Evolutionary conservation across 2,113 vertebrate species (phyloP).

Genomic region (Bos javanicus): DNA sequence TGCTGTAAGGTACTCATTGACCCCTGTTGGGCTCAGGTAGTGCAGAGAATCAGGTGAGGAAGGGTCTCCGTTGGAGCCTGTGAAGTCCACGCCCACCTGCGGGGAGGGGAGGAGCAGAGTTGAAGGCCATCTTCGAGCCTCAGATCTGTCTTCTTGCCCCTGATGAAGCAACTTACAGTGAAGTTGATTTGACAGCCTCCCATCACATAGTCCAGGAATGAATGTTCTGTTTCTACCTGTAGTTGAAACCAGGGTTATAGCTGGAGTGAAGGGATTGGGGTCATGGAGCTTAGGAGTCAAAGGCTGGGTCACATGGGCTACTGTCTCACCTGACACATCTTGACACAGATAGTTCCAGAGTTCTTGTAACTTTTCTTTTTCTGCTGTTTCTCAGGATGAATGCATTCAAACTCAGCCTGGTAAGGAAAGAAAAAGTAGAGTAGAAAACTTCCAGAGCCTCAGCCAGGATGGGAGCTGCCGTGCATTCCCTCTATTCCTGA

Average conservation of each 20-base stretch:
- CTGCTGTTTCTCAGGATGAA: slow-evolving; percentile 92
- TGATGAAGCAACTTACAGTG: slow-evolving; percentile 80
- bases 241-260: slow-evolving; percentile 13
- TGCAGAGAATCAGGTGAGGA: slow-evolving; percentile 92
- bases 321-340: slow-evolving; percentile 86
- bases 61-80: slow-evolving; percentile 94
- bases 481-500: background rate
- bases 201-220: slow-evolving; percentile 90
- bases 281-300: background rate
- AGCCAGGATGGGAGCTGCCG: background rate
- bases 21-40: slow-evolving; percentile 90
- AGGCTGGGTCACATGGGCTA: background rate
- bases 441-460: background rate
- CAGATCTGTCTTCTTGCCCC: background rate
- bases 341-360: slow-evolving; percentile 89
- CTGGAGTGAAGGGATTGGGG: background rate
- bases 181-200: slow-evolving; percentile 91
- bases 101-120: background rate
- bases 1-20: slow-evolving; percentile 92
- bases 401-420: slow-evolving; percentile 91
- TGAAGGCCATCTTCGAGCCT: background rate
- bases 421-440: slow-evolving; percentile 32
- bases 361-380: slow-evolving; percentile 97
- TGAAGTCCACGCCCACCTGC: slow-evolving; percentile 96
- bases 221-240: slow-evolving; percentile 85